Evolutionary conservation across 1,140 invertebrate species (phyloP), one percentile per base, ranked within the genome.

Genomic region (Zaprionus africanus): DNA sequence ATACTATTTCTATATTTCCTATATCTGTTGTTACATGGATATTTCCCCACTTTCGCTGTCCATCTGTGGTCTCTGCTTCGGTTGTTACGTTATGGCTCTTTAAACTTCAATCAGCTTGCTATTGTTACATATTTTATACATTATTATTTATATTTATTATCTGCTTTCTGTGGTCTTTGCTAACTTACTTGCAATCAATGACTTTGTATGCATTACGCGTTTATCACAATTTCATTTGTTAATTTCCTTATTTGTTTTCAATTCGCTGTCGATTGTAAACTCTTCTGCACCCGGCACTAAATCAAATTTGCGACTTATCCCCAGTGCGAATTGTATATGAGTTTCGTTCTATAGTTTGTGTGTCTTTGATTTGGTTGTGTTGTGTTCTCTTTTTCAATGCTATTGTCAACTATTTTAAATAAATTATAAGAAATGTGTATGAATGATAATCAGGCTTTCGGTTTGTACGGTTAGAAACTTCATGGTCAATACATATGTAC

Each of bases 171-270:
- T 66, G 74, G 60, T 74, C 81, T 69, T 63, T 71, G 61, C 68
- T 88, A 83, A 80, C 84, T 87, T 83, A 88, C 51, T 57, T 75
- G 77, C 80, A 83, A 73, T 78, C 79, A 81, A 88, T 87, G 84
- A 87, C 84, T 88, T 86, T 87, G 81, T 84, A 72, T 90, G 81
- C 74, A 81, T 76, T 79, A 78, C 70, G 69, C 68, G 62, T 70
- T 72, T 90, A 90, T 90, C 85, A 90, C 85, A 90, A 85, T 82
- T 90, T 69, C 76, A 88, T 90, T 90, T 81, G 51, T 60, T 79
- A 65, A 59, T 85, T 88, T 76, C 60, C 76, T 76, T 73, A 70
- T 70, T 69, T 68, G 46, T 57, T 61, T 73, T 84, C 36, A 56
- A 75, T 68, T 76, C 46, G 68, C 51, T 62, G 75, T 62, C 34